A percentile compares a stretch with the other conserved stretches of the same genome.
phyloP scores from a whole-genome alignment of 2,113 vertebrate species.

The Cygnus atratus region DNA sequence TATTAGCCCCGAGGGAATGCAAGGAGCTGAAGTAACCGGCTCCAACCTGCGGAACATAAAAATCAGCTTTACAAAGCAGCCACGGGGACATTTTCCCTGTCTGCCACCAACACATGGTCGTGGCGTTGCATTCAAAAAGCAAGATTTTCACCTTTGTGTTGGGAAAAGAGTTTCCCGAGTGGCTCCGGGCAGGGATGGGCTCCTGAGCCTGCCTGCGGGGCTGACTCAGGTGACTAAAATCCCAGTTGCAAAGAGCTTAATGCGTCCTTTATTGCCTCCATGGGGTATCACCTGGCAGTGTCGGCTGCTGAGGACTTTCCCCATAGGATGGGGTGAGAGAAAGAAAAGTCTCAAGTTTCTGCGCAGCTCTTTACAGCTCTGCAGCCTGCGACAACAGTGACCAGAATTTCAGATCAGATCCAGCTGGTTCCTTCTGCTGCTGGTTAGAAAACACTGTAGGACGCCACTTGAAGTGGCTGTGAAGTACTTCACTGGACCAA shows the following conservation, averaged over 20 bases:
- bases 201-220: accelerated
- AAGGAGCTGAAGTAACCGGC: neutral
- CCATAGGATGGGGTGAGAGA: neutral
- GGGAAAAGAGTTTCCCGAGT: neutral
- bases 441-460: neutral
- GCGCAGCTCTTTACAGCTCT: neutral
- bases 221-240: neutral
- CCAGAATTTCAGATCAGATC: neutral
- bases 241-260: too few relatives aligned
- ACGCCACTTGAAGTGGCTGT: neutral
- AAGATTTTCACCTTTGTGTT: neutral
- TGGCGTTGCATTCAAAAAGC: accelerated
- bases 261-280: too few relatives aligned
- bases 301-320: neutral
- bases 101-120: too few relatives aligned
- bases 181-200: neutral
- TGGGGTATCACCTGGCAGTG: neutral
- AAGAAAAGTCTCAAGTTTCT: neutral
- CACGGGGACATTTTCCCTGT: neutral
- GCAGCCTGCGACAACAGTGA: neutral
- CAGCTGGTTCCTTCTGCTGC: neutral
- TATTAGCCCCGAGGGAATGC: neutral
- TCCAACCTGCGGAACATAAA: neutral
- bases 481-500: neutral
- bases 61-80: neutral